Conservation (phyloP, 2,888 invertebrate species). For the Dascillus cervinus region DNA sequence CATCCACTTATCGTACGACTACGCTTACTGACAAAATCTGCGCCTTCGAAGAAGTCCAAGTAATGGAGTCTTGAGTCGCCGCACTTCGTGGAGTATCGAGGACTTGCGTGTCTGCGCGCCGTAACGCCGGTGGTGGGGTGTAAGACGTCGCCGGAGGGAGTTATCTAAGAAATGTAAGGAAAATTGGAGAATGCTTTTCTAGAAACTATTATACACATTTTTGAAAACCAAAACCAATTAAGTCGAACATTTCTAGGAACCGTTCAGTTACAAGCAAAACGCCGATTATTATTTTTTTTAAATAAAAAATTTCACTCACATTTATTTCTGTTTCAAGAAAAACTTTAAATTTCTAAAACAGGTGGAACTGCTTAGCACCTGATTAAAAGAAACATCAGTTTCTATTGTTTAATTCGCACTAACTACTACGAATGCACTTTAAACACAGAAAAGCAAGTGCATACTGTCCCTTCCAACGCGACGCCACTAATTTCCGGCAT, state of each 20-base stretch:
- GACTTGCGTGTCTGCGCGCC: constrained; percentile 32
- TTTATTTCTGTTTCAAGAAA: constrained; percentile 7
- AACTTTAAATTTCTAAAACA: too few species aligned
- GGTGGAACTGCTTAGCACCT: constrained; percentile 22
- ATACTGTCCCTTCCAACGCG: constrained; percentile 26
- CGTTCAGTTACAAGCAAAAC: too few species aligned
- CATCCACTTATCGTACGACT: too few species aligned
- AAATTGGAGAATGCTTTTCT: constrained; percentile 3
- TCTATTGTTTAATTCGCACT: too few species aligned
- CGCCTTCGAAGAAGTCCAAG: too few species aligned
- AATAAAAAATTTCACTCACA: neutral
- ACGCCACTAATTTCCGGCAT: constrained; percentile 35
- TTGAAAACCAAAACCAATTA: too few species aligned
- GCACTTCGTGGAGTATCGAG: constrained; percentile 15
- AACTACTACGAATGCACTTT: too few species aligned
- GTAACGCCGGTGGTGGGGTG: constrained; percentile 33
- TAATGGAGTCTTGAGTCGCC: too few species aligned
- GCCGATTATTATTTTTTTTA: neutral
- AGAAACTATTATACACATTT: neutral
- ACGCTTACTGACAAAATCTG: too few species aligned
- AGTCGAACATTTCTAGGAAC: too few species aligned
- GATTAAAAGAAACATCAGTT: too few species aligned
- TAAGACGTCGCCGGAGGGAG: constrained; percentile 30
- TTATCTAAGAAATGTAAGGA: constrained; percentile 27
- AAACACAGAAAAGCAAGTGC: constrained; percentile 31